These are phyloP conservation scores for Antheraea assamensis DNA, from an alignment of 2,888 invertebrate genomes.

Conservation along the genomic window DNA sequence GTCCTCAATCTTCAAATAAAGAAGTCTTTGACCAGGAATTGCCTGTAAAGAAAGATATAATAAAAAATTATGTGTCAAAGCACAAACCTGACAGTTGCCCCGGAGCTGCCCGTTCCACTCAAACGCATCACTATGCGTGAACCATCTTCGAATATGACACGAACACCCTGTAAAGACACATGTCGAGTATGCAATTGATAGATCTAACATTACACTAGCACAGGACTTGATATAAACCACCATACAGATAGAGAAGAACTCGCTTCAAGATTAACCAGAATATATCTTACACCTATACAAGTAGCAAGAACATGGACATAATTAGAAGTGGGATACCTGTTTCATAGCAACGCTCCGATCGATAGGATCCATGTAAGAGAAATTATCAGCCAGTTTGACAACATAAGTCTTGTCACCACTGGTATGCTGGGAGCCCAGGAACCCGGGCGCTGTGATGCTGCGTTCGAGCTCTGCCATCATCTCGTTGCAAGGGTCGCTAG, in stretches of 20 bases:
- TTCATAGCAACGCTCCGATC: constrained; percentile 95
- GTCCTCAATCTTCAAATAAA: neutral
- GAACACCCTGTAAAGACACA: constrained; percentile 87
- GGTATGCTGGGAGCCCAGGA: constrained; percentile 83
- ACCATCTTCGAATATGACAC: constrained; percentile 96
- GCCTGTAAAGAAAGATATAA: neutral
- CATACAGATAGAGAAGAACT: neutral
- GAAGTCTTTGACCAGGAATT: neutral
- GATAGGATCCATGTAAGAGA: constrained; percentile 97
- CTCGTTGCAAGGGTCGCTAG: constrained; percentile 91
- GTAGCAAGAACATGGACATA: neutral
- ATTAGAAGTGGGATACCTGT: constrained; percentile 81
- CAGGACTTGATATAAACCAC: neutral
- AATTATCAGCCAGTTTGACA: constrained; percentile 94
- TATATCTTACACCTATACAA: neutral
- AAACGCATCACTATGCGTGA: constrained; percentile 96
- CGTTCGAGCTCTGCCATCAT: constrained; percentile 93
- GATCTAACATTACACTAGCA: neutral
- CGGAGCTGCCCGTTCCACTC: constrained; percentile 98
- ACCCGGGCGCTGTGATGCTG: constrained; percentile 83
- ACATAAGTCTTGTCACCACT: constrained; percentile 86
- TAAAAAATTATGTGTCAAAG: neutral
- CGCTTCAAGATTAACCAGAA: neutral
- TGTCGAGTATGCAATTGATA: neutral
- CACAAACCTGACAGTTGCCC: constrained; percentile 94